Base-by-base conservation (phyloP, 2,113 vertebrate species). In the Dissostichus mawsoni region DNA sequence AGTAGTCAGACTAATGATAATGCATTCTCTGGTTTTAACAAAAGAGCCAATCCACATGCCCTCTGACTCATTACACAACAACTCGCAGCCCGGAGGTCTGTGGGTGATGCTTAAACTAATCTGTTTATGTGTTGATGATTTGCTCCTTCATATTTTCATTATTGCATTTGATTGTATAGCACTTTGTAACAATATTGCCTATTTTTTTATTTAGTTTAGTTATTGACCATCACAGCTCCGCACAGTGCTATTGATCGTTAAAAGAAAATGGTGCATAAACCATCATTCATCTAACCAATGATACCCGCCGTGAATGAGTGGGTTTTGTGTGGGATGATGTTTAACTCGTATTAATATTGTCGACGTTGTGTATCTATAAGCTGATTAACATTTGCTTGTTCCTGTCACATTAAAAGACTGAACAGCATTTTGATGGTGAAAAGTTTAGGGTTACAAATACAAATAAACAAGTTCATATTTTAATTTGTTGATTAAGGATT, bases 1-100 rank as follows among this genome's bases (percentile, higher is more conserved):
- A 87, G 89, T 84, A 83, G 80, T 71, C 74, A 83, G 84, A 88
- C 88, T 92, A 93, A 95, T 92, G 89, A 93, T 92, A 89, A 93
- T 90, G 85, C 80, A 66, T 87, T 90, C 87, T 82, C 67, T 69
- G 56, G 71, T 88, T 90, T 82, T 77, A 92, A 91, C 90, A 92
- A 87, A 41, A 93, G 85, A 87, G 87, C 76, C 81, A 17, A 85
- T 92, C 89, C 78, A 80, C 75, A 74, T 59, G 83, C 80, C 90
- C 83, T 91, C 78, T 76, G 85, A 90, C 85, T 90, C 85, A 69
- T 90, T 91, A 83, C 90, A 84, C 78, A 81, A 89, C 80, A 73
- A 74, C 88, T 87, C 87, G 53, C 62, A 71, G 65, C 80, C 80
- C 68, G 16, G 23, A 86, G 75, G 80, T 80, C 75, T 74, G 88